Base-by-base conservation (phyloP, 2,113 vertebrate species). In the Rynchops niger region DNA sequence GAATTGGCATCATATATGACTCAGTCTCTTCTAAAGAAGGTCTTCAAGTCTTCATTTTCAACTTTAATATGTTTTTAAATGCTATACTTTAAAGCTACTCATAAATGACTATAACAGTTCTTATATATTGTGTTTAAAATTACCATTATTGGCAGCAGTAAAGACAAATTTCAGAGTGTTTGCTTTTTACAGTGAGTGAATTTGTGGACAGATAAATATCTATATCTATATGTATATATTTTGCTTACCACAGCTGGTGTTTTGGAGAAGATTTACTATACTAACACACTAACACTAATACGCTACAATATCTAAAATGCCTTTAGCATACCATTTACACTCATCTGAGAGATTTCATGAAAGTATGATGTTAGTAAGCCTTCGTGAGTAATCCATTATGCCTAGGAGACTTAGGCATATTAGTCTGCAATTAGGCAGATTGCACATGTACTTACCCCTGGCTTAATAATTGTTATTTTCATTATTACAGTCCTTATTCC, bases 301-400 rank as follows among this genome's bases (percentile, higher is more conserved):
- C 0, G 0, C 78, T 86, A 58, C 84, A 82, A 91, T 96, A 90
- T 90, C 83, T 92, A 78, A 97, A 97, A 97, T 96, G 88, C 76
- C 92, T 95, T 95, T 90, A 95, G 88, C 77, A 11, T 91, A 69
- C 76, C 74, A 93, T 95, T 97, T 98, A 88, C 29, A 58, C 91
- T 96, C 93, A 92, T 97, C 84, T 92, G 93, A 95, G 93, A 78
- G 83, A 97, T 88, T 97, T 97, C 82, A 91, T 15, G 9, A 26
- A 95, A 95, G 65, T 92, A 81, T 95, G 63, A 88, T 95, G 95
- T 97, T 95, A 95, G 95, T 97, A 97, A 98, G 93, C 93, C 72
- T 96, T 82, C 89, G 49, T 84, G 92, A 96, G 94, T 96, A 98
- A 98, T 98, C 97, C 95, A 91, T 97, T 82, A 86, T 87, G 82